Evolutionary conservation across 2,888 invertebrate species (phyloP), one percentile per base, ranked within the genome.

Genomic region (Dilophus febrilis): DNA sequence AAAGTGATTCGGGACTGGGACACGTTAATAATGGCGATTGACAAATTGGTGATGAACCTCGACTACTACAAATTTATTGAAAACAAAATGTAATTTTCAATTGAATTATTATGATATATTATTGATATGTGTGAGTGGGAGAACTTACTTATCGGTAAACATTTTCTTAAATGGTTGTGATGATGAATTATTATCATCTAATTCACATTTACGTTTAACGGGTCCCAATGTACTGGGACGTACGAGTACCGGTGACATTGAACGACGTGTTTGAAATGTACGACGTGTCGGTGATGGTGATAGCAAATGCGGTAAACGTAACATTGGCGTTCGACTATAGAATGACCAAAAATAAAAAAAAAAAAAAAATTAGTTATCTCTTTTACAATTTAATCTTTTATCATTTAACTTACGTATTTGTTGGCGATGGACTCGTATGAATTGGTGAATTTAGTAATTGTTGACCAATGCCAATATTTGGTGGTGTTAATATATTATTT

Each of bases 281-380:
- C 82, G 83, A 45, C 90, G 70, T 22, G 87, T 87, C 3, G 90
- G 90, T 46, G 86, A 86, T 17, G 86, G 86, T 8, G 83, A 84
- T 30, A 80, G 71, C 1, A 72, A 60, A 28, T 71, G 66, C 1
- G 72, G 61, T 42, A 58, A 50, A 26, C 61, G 55, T 44, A 62
- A 48, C 4, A 22, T 8, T 6, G 22, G 22, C 33, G 55, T 53
- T 4, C 63, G 53, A 46, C 57, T 59, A 41, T 49, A 39, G 35
- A 26, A 12, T 40, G 28, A 36, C 5, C 18, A 2, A 39, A 18
- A 31, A 26, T 19, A 40, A 34, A 35, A 39, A 36, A 36, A 28
- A 22, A 22, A 31, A 32, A 43, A 14, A 37, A 38, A 14, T 35
- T 19, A 33, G 12, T 63, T 68, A 37, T 61, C 64, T 48, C 66